A percentile compares a stretch with the other conserved stretches of the same genome.
Conservation (phyloP, 30 jellyfish, hydroid and myxozoan species). For the Aurelia sp. region DNA sequence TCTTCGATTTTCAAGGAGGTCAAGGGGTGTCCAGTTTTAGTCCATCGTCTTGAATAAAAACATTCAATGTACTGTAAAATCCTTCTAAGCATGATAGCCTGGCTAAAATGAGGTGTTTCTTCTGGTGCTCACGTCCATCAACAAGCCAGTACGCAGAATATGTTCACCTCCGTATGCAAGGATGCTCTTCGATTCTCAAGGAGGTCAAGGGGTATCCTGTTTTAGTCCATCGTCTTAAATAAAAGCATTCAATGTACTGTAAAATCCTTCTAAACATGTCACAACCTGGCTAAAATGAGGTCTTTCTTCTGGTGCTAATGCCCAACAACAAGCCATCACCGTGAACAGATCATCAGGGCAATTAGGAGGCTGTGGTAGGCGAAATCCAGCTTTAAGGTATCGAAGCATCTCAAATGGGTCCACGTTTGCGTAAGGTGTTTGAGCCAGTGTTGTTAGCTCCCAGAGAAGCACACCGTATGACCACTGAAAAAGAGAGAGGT, state of each 20-base stretch:
- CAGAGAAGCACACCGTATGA: constrained; percentile 94
- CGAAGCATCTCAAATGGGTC: constrained; percentile 97
- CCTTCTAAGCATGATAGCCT: constrained; percentile 92
- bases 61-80: constrained; percentile 84
- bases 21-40: neutral
- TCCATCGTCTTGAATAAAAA: constrained; percentile 58
- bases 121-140: constrained; percentile 99
- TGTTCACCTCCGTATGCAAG: neutral
- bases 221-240: constrained; percentile 20
- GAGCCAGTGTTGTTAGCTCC: constrained; percentile 94
- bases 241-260: constrained; percentile 89
- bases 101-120: constrained; percentile 93
- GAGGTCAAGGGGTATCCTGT: too few relatives aligned
- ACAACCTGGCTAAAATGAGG: constrained; percentile 94
- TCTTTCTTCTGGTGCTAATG: constrained; percentile 95
- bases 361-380: constrained; percentile 95
- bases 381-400: constrained; percentile 90
- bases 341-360: constrained; percentile 98
- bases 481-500: constrained; percentile 74
- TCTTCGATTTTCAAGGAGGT: too few relatives aligned
- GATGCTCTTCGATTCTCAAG: too few relatives aligned
- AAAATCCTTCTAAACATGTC: constrained; percentile 90
- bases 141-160: constrained; percentile 96
- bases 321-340: constrained; percentile 99
- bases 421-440: constrained; percentile 96